Evolutionary conservation across 2,888 invertebrate species (phyloP).

Genomic region (Pachycephus smyrnensis): DNA sequence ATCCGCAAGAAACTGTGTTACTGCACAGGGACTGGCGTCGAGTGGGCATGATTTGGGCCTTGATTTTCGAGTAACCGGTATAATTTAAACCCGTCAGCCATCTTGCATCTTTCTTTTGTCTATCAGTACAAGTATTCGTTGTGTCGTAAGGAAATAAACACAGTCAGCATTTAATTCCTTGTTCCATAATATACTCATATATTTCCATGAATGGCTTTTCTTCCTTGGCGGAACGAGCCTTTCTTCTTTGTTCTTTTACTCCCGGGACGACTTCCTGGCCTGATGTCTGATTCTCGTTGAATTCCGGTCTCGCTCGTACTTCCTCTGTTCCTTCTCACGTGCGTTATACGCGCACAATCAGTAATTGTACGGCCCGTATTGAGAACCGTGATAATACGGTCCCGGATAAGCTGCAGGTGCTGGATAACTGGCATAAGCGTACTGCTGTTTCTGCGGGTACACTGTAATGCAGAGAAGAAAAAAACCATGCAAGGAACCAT

Average conservation of each 20-base stretch:
- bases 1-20: neutral
- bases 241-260: slow-evolving; percentile 1
- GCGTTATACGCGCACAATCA: slow-evolving; percentile 60
- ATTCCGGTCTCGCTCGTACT: neutral
- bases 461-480: slow-evolving; percentile 71
- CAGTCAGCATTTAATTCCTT: neutral
- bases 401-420: slow-evolving; percentile 85
- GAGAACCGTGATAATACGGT: slow-evolving; percentile 90
- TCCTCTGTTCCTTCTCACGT: neutral
- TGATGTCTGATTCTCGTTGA: neutral
- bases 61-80: neutral
- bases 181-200: neutral
- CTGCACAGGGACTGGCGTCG: neutral
- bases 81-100: neutral
- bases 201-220: slow-evolving; percentile 12
- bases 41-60: slow-evolving; percentile 1
- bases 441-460: slow-evolving; percentile 94
- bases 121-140: neutral
- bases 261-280: slow-evolving; percentile 24
- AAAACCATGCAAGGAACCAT: neutral
- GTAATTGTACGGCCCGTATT: slow-evolving; percentile 94
- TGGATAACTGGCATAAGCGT: slow-evolving; percentile 90
- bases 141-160: neutral
- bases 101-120: neutral
- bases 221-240: slow-evolving; percentile 9